A percentile compares a stretch with the other conserved stretches of the same genome.
phyloP scores from a whole-genome alignment of 1,140 invertebrate species.

The Drosophila busckii region DNA sequence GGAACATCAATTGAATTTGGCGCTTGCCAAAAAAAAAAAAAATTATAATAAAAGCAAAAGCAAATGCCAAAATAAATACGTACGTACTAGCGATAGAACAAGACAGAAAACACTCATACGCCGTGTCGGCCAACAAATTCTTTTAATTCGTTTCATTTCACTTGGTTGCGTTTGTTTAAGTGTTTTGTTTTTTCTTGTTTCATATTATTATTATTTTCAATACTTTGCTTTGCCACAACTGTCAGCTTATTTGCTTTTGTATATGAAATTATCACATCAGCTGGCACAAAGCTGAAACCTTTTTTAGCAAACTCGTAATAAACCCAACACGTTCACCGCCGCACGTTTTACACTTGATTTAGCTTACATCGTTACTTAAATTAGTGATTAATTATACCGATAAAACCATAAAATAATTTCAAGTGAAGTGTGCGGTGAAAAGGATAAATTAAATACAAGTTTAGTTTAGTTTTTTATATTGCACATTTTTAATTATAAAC shows the following conservation, averaged over 20 bases:
- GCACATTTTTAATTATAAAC: too few relatives aligned
- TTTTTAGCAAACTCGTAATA: neutral
- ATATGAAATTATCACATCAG: slow-evolving; percentile 18
- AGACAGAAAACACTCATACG: slow-evolving; percentile 51
- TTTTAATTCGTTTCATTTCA: slow-evolving; percentile 11
- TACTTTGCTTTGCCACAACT: slow-evolving; percentile 20
- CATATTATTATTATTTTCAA: slow-evolving; percentile 27
- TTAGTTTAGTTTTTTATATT: too few relatives aligned
- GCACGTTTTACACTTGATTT: slow-evolving; percentile 30
- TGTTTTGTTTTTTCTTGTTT: slow-evolving; percentile 42
- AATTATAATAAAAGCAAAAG: neutral
- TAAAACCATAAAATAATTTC: slow-evolving; percentile 7
- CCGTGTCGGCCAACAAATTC: slow-evolving; percentile 42
- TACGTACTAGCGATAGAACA: slow-evolving; percentile 1
- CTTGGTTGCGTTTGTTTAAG: slow-evolving; percentile 61
- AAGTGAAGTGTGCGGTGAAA: slow-evolving; percentile 8
- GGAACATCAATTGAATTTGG: slow-evolving; percentile 3
- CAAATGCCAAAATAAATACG: neutral
- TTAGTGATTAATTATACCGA: slow-evolving; percentile 23
- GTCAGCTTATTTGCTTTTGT: slow-evolving; percentile 30
- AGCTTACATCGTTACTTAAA: slow-evolving; percentile 17
- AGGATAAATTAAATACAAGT: neutral
- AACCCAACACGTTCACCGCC: slow-evolving; percentile 17
- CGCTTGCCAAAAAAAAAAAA: slow-evolving; percentile 44
- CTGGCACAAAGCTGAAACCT: neutral